Conservation (phyloP, 2,888 invertebrate genomes). For the Antheraea yamamai region DNA sequence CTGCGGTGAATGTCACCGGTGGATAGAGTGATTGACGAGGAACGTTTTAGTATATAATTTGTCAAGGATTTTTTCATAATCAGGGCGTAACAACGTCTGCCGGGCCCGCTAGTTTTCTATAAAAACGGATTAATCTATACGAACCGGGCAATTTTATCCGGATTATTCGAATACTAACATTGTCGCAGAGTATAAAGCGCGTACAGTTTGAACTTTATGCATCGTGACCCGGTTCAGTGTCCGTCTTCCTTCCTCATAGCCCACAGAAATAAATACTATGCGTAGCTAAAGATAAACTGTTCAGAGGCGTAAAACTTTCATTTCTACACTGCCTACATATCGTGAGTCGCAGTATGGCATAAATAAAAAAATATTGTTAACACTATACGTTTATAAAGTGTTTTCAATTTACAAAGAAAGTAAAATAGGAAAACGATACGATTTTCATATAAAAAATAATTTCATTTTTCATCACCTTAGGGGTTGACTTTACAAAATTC, state of each 20-base stretch:
- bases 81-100: too few relatives aligned
- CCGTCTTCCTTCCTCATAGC: conserved; percentile 50
- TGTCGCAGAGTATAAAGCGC: conserved; percentile 14
- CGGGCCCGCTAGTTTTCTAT: too few relatives aligned
- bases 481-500: too few relatives aligned
- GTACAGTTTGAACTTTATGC: conserved; percentile 9
- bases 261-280: conserved; percentile 46
- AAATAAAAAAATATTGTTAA: not conserved
- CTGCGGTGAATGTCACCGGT: too few relatives aligned
- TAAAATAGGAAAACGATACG: too few relatives aligned
- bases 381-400: not conserved
- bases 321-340: not conserved
- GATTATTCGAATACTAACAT: conserved; percentile 15
- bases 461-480: too few relatives aligned
- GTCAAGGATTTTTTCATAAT: too few relatives aligned
- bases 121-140: too few relatives aligned
- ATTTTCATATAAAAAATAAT: too few relatives aligned
- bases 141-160: not conserved
- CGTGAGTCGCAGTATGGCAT: not conserved
- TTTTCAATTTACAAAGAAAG: too few relatives aligned
- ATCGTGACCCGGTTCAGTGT: conserved; percentile 40
- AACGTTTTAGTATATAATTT: too few relatives aligned
- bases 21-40: too few relatives aligned
- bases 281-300: not conserved
- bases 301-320: not conserved